phyloP scores from a whole-genome alignment of 2,113 vertebrate genomes.

The Uria lomvia region DNA sequence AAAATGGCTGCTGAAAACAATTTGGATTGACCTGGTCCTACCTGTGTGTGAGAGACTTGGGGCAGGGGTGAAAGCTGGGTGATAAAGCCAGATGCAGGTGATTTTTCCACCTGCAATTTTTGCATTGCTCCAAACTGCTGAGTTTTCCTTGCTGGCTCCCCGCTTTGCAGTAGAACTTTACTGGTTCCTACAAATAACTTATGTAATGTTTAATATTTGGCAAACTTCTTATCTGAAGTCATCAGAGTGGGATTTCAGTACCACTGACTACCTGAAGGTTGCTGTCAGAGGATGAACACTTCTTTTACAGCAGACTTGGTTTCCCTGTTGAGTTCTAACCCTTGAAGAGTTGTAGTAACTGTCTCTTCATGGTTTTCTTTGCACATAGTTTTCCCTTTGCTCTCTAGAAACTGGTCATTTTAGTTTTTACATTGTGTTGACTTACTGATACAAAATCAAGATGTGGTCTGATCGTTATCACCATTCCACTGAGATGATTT shows the following conservation, averaged over 20 bases:
- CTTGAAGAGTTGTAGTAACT: background rate
- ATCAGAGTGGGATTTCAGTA: background rate
- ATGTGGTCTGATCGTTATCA: background rate
- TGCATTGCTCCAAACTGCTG: background rate
- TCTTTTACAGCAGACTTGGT: background rate
- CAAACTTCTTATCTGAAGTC: background rate
- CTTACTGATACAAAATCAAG: background rate
- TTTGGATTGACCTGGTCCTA: background rate
- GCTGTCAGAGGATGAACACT: background rate
- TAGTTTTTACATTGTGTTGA: background rate
- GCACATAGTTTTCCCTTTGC: background rate
- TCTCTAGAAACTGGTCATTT: background rate
- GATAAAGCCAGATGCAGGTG: background rate
- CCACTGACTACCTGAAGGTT: background rate
- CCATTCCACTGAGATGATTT: background rate
- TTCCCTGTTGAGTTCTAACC: background rate
- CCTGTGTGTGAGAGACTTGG: background rate
- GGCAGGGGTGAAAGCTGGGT: background rate
- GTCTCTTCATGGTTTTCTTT: background rate
- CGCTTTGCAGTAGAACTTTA: background rate
- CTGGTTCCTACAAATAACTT: background rate
- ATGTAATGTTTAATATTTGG: background rate
- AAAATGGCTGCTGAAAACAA: background rate
- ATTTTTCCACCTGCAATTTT: background rate
- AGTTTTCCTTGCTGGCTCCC: background rate